A percentile compares a stretch with the other conserved stretches of the same genome.
phyloP scores from a whole-genome alignment of 2,888 invertebrate genomes.

The Amphipyra tragopoginis region DNA sequence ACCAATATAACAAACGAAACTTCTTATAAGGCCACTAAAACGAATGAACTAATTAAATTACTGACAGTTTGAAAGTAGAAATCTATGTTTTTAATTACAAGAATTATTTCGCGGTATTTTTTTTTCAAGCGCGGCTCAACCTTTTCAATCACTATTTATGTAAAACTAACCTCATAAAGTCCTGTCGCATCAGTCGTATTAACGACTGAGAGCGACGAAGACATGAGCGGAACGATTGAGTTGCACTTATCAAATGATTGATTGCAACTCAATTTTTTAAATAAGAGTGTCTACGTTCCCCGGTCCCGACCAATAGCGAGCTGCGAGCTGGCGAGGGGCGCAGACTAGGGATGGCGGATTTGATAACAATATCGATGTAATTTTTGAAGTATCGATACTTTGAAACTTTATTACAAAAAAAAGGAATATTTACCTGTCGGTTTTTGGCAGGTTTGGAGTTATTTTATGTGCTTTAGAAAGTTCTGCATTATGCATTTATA shows the following conservation, averaged over 20 bases:
- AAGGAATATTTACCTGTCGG: too few species aligned
- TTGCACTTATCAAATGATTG: constrained; percentile 40
- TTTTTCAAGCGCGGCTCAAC: background rate
- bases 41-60: constrained; percentile 22
- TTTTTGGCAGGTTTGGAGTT: too few species aligned
- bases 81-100: background rate
- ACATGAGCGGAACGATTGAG: constrained; percentile 3
- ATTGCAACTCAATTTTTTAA: constrained; percentile 21
- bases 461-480: too few species aligned
- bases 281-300: constrained; percentile 20
- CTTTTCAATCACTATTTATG: background rate
- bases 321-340: constrained; percentile 10
- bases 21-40: constrained; percentile 10
- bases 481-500: too few species aligned
- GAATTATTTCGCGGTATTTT: background rate
- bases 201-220: background rate
- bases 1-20: constrained; percentile 4
- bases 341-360: background rate
- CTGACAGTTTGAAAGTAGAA: constrained; percentile 27
- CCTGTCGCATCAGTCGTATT: background rate
- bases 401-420: too few species aligned
- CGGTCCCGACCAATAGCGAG: constrained; percentile 30
- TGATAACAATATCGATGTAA: too few species aligned
- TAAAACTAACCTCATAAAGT: constrained; percentile 9
- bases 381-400: too few species aligned